These are phyloP conservation scores for Lycaon pictus DNA, from an alignment of 2,113 vertebrate species.

Conservation along the genomic window DNA sequence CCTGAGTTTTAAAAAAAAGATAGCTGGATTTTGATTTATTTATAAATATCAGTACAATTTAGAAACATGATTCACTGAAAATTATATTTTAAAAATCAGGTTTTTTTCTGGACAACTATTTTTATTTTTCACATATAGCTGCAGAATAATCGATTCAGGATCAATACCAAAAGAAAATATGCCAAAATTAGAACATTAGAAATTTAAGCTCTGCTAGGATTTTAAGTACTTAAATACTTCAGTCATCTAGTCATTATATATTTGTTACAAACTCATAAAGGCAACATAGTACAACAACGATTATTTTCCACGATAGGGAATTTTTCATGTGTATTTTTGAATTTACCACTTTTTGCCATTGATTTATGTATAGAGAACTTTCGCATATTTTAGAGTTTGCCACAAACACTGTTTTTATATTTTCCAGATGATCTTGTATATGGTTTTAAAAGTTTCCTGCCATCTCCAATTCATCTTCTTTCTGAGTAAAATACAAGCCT, in stretches of 20 bases:
- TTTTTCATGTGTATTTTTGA: not conserved
- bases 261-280: not conserved
- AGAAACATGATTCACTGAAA: not conserved
- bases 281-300: not conserved
- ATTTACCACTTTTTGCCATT: not conserved
- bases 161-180: not conserved
- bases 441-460: slow-evolving; percentile 57
- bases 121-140: not conserved
- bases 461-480: slow-evolving; percentile 34
- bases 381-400: slow-evolving; percentile 35
- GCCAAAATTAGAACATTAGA: slow-evolving; percentile 1
- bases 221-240: not conserved
- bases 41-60: not conserved
- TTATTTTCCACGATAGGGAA: not conserved
- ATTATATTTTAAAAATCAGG: not conserved
- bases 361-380: not conserved
- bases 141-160: not conserved
- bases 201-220: not conserved
- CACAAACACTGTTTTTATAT: slow-evolving; percentile 37
- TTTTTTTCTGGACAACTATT: not conserved
- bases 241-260: not conserved
- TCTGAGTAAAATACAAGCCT: slow-evolving; percentile 47
- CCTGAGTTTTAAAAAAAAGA: slow-evolving; percentile 33
- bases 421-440: slow-evolving; percentile 59
- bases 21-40: not conserved